Base-by-base conservation (phyloP, 2,888 invertebrate species). In the Ptilodon capucinus region DNA sequence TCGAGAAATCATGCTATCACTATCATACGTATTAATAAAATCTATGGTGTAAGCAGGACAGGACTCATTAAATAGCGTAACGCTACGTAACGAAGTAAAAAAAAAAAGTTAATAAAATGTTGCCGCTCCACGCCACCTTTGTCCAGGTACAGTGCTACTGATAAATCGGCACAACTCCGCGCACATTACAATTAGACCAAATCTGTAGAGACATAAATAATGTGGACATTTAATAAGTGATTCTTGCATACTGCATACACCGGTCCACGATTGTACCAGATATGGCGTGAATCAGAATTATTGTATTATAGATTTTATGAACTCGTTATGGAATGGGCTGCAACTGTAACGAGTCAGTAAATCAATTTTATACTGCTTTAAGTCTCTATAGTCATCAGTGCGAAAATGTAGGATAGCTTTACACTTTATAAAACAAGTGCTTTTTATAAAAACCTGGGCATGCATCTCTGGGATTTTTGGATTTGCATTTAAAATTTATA, bases 171-270 rank as follows among this genome's bases (percentile, higher is more conserved):
- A 71, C 72, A 74, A 75, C 69, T 75, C 76, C 48, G 73, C 71
- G 79, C 79, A 80, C 79, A 83, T 82, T 80, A 84, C 82, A 83
- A 83, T 83, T 83, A 82, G 81, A 82, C 81, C 76, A 74, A 81
- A 83, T 80, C 81, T 76, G 75, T 73, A 65, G 52, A 53, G 64
- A 71, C 76, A 82, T 82, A 79, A 82, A 83, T 76, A 74, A 79
- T 57, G 65, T 57, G 51, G 81, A 82, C 81, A 62, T 77, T 74
- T 79, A 74, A 76, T 75, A 75, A 78, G 76, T 73, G 77, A 78
- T 76, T 57, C 62, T 44, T 59, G 64, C 67, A 61, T 66, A 65
- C 66, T 49, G 60, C 60, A 59, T 66, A 60, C 40, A 51, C 53
- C 57, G 35, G 58, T 59, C 36, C 64, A 46, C 6, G 66, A 65